A percentile compares a stretch with the other conserved stretches of the same genome.
phyloP scores from a whole-genome alignment of 1,140 invertebrate species.

The Papilio aristodemus region DNA sequence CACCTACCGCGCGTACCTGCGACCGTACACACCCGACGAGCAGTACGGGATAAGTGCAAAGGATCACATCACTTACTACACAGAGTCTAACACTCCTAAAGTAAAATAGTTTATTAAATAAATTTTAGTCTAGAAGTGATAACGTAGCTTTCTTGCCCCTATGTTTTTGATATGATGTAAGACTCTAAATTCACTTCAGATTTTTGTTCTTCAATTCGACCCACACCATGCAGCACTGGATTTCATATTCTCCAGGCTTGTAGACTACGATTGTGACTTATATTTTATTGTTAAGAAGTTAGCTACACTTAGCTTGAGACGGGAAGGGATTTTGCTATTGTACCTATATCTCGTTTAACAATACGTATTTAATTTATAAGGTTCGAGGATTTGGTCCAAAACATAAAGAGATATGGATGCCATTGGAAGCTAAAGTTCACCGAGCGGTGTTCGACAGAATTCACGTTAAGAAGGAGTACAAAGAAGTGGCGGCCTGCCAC shows the following conservation, averaged over 20 bases:
- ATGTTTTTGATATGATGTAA: too few relatives aligned
- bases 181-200: too few relatives aligned
- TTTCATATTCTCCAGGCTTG: too few relatives aligned
- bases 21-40: slow-evolving; percentile 61
- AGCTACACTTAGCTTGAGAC: too few relatives aligned
- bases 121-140: too few relatives aligned
- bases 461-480: slow-evolving; percentile 68
- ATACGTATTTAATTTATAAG: slow-evolving; percentile 33
- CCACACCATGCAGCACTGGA: too few relatives aligned
- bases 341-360: too few relatives aligned
- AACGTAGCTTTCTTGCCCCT: too few relatives aligned
- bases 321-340: too few relatives aligned
- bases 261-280: too few relatives aligned
- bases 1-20: slow-evolving; percentile 58
- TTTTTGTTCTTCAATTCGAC: too few relatives aligned
- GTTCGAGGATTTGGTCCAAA: slow-evolving; percentile 67
- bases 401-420: slow-evolving; percentile 73
- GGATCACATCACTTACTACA: slow-evolving; percentile 73
- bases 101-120: slow-evolving; percentile 44
- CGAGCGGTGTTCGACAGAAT: slow-evolving; percentile 65
- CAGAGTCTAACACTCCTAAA: slow-evolving; percentile 63
- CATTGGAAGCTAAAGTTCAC: slow-evolving; percentile 56
- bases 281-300: too few relatives aligned
- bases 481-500: slow-evolving; percentile 67
- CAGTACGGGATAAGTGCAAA: slow-evolving; percentile 69